Base-by-base conservation (phyloP, 2,797 vertebrate species). In the Acanthurus lineatus region DNA sequence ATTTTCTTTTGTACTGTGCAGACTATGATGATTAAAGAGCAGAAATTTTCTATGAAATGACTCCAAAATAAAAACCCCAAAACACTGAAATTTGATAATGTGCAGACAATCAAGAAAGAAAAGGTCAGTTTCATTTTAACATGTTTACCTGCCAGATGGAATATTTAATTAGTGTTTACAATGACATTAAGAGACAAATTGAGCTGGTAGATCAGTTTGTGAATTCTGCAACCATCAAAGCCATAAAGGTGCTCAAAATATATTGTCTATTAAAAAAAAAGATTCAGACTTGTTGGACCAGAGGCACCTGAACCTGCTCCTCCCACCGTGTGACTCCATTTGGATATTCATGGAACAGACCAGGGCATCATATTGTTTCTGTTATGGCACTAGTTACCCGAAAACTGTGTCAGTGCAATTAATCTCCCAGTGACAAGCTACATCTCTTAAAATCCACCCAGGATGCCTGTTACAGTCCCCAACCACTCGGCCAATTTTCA, bases 331-430 rank as follows among this genome's bases (percentile, higher is more conserved):
- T n/a, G 47, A 9, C 45, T 40, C 11, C 20, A 19, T n/a, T 57
- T 74, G 54, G 17, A 49, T 2, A 0, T 5, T 49, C 16, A 59
- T 28, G 17, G 58, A 2, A 53, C 12, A 15, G 9, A 77, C 32
- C 35, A 56, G 45, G 20, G 40, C 11, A 12, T 42, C 22, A 25
- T 52, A 19, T 38, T 62, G 45, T 35, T 16, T 6, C 66, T 66
- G 22, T 73, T 56, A 14, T 9, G 16, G 20, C 62, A 38, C 42
- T 15, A 19, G 25, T 58, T 73, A 28, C 62, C 53, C 58, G 3
- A 61, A 56, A 79, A 73, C 40, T 3, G 38, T 62, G 52, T 59
- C 45, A 45, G 52, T 22, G 49, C 56, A 74, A 77, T 73, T 60
- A 65, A 57, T 60, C 47, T 61, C 59, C 56, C 32, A 45, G 22